A percentile compares a stretch with the other conserved stretches of the same genome.
phyloP scores from a whole-genome alignment of 2,113 vertebrate genomes.

The Myiozetetes cayanensis region DNA sequence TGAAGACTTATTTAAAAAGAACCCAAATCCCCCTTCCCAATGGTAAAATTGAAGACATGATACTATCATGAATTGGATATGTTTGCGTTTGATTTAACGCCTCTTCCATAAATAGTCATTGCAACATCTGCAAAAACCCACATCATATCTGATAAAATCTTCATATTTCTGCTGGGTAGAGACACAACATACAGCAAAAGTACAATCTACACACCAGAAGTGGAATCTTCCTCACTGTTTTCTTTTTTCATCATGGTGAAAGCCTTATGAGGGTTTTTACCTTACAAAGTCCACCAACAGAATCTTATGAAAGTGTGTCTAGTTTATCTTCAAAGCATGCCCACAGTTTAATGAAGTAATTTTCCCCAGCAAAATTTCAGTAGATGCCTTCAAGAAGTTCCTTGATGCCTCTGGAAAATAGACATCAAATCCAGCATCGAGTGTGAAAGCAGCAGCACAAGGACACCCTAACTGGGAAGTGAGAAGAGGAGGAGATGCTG shows the following conservation, averaged over 20 bases:
- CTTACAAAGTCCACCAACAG: not conserved
- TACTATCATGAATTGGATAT: not conserved
- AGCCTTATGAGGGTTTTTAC: not conserved
- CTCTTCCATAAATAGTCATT: not conserved
- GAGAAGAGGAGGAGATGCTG: not conserved
- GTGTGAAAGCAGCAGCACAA: not conserved
- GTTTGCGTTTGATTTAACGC: not conserved
- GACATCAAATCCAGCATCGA: not conserved
- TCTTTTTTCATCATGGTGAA: not conserved
- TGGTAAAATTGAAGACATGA: not conserved
- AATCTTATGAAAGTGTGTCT: not conserved
- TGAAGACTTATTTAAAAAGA: not conserved
- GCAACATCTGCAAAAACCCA: not conserved
- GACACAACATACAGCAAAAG: not conserved
- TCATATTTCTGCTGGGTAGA: not conserved
- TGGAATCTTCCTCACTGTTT: not conserved
- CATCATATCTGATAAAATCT: not conserved
- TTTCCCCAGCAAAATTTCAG: not conserved
- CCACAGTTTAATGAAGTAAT: not conserved
- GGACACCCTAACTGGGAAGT: not conserved
- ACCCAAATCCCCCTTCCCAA: not conserved
- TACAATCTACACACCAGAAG: not conserved
- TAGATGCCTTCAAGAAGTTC: not conserved
- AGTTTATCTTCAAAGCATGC: not conserved
- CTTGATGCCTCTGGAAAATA: not conserved